Evolutionary conservation across 2,113 vertebrate species (phyloP), one percentile per base, ranked within the genome.

Genomic region (Coryphaenoides rupestris): DNA sequence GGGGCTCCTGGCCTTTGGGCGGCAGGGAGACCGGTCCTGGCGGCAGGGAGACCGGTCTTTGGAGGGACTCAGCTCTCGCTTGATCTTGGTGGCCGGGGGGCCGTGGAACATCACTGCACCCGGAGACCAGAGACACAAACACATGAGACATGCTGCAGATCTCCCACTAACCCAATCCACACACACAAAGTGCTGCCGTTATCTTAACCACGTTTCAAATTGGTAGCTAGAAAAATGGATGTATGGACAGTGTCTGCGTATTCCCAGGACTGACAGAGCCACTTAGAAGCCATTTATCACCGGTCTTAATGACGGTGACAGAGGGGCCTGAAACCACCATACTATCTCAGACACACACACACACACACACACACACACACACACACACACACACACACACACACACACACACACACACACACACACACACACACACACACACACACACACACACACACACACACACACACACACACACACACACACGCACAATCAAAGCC

Each of bases 21-120:
- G 93, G 75, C 96, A 98, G 80, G 95, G 92, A 0, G 94, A 95
- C 68, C 94, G 86, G 80, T 96, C 92, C 1, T 93, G 95, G 83
- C 91, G 93, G 75, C 96, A 98, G 80, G 95, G 92, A 0, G 94
- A 95, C 68, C 94, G 86, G 80, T 95, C 93, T 0, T 92, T 93
- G 78, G 94, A 93, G 15, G 94, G 93, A 81, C 92, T 93, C 81
- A 93, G 88, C 87, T 98, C 96, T 55, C 96, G 90, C 81, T 98
- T 98, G 90, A 98, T 96, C 90, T 98, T 98, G 33, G 92, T 83
- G 2, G 92, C 92, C 47, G 94, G 95, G 7, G 95, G 94, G 72
- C 94, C 95, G 69, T 98, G 96, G 90, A 98, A 94, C 89, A 96
- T 94, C 92, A 98, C 96, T 98, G 80, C 63, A 72, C 3, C 9